A percentile compares a stretch with the other conserved stretches of the same genome.
Conservation (phyloP, 2,888 invertebrate species). For the Drosophila mettleri region DNA sequence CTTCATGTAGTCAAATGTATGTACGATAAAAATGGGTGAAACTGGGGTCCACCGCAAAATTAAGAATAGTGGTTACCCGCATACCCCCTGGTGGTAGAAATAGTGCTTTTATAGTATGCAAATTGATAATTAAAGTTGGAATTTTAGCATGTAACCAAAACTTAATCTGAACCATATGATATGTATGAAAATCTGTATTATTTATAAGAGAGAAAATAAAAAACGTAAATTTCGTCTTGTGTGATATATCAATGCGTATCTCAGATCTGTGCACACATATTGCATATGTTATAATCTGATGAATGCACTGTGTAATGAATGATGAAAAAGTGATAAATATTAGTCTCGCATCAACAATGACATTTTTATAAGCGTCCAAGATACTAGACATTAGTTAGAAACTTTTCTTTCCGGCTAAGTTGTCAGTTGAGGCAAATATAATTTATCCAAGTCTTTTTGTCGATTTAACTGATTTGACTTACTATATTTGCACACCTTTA, state of each 20-base stretch:
- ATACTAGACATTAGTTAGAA: not conserved
- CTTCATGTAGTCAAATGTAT: constrained; percentile 65
- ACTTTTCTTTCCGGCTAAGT: not conserved
- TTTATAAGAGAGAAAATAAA: no score
- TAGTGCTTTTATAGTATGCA: not conserved
- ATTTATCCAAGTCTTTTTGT: not conserved
- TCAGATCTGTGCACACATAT: not conserved
- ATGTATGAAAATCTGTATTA: no score
- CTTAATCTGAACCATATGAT: no score
- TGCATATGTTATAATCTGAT: not conserved
- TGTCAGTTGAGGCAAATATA: not conserved
- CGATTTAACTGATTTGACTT: not conserved
- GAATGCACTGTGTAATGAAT: not conserved
- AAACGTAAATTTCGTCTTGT: not conserved
- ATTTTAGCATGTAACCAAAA: no score
- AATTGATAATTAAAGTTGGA: not conserved
- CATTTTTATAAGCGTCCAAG: no score
- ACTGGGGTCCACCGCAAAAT: not conserved
- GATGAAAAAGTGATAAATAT: not conserved
- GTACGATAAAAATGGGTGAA: constrained; percentile 19
- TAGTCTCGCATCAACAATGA: not conserved
- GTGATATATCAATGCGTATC: not conserved
- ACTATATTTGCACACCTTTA: not conserved
- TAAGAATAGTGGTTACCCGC: not conserved
- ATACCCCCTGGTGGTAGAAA: not conserved